Evolutionary conservation across 2,888 invertebrate genomes (phyloP).

Genomic region (Rhagonycha fulva): DNA sequence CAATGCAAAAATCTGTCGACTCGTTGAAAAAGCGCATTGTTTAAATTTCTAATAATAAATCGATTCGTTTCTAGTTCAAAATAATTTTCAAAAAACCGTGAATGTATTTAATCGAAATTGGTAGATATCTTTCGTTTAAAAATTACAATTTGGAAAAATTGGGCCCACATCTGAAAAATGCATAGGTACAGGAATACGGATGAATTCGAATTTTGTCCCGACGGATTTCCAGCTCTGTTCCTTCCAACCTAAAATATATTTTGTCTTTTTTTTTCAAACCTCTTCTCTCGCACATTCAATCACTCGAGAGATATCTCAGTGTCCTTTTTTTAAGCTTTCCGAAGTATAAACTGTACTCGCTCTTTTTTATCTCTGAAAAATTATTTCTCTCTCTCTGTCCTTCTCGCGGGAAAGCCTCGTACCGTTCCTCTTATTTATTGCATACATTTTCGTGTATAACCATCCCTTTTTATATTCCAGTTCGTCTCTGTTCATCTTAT

Average conservation of each 20-base stretch:
- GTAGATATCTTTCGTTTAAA: not conserved
- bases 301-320: slow-evolving; percentile 22
- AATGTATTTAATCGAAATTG: not conserved
- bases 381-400: not conserved
- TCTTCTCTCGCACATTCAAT: slow-evolving; percentile 35
- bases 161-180: not conserved
- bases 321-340: slow-evolving; percentile 36
- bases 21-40: not conserved
- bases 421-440: slow-evolving; percentile 1
- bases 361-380: not conserved
- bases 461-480: not conserved
- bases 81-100: not conserved
- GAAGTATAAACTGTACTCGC: slow-evolving; percentile 8
- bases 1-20: not conserved
- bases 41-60: not conserved
- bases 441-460: not conserved
- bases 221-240: slow-evolving; percentile 40
- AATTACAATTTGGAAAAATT: not conserved
- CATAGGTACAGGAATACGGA: slow-evolving; percentile 13
- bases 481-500: slow-evolving; percentile 1
- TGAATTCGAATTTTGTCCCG: slow-evolving; percentile 38
- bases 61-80: not conserved
- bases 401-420: not conserved
- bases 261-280: slow-evolving; percentile 28
- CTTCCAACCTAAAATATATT: slow-evolving; percentile 37